These are phyloP conservation scores for Apostichopus japonicus DNA, from an alignment of 35 echinoderm and acorn worm species.

Conservation along the genomic window DNA sequence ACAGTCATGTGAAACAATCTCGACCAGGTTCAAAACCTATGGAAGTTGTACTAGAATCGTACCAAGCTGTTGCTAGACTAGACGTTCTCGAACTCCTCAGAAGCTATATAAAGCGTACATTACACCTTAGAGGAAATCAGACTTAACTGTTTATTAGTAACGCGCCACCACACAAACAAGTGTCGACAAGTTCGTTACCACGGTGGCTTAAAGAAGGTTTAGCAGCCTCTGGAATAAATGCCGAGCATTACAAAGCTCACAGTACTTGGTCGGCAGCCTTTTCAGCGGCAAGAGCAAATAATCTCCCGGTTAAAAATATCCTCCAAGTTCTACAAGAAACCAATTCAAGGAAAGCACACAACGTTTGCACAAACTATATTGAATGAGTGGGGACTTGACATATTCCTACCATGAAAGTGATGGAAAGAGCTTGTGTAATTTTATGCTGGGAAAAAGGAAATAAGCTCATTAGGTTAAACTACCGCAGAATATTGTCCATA, in stretches of 20 bases:
- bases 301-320: background rate
- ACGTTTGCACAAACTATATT: background rate
- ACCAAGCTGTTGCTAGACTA: background rate
- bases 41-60: too few relatives aligned
- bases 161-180: too few relatives aligned
- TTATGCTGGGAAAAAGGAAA: background rate
- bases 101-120: background rate
- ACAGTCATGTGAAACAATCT: background rate
- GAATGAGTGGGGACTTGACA: background rate
- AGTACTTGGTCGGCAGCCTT: conserved; percentile 20
- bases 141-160: background rate
- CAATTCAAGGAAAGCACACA: background rate
- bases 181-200: background rate
- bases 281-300: conserved; percentile 30
- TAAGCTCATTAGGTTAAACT: background rate
- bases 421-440: background rate
- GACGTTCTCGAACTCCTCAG: background rate
- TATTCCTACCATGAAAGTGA: background rate
- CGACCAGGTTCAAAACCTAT: background rate
- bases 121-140: conserved; percentile 5
- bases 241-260: conserved; percentile 19
- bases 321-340: conserved; percentile 26
- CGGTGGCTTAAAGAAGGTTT: conserved; percentile 41
- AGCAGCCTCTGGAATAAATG: conserved; percentile 16
- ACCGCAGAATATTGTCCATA: background rate